Conservation (phyloP, 2,888 invertebrate genomes). For the Caenorhabditis auriculariae region DNA sequence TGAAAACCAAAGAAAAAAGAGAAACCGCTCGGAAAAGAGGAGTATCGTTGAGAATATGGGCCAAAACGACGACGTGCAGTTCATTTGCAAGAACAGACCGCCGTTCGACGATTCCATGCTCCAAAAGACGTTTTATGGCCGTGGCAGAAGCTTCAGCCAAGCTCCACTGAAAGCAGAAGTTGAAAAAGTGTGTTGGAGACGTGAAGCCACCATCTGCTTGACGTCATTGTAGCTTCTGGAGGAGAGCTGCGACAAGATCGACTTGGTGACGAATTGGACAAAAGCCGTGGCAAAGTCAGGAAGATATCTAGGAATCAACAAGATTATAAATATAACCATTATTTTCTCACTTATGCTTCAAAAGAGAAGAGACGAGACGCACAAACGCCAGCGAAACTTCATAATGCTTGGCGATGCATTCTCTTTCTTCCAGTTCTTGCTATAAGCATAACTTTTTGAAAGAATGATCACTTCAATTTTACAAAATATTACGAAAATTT, state of each 20-base stretch:
- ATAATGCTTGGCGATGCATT: constrained; percentile 42
- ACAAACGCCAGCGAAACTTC: constrained; percentile 50
- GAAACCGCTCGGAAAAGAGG: constrained; percentile 41
- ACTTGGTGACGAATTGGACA: constrained; percentile 43
- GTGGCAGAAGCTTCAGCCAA: constrained; percentile 44
- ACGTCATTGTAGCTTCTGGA: constrained; percentile 48
- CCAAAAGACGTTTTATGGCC: constrained; percentile 44
- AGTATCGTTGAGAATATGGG: constrained; percentile 55
- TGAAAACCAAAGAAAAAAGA: too few species aligned
- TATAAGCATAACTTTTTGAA: constrained; percentile 16
- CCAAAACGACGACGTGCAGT: constrained; percentile 36
- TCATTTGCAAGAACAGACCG: constrained; percentile 36
- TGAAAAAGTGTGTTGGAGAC: not conserved
- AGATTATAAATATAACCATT: not conserved
- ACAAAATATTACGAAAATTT: too few species aligned
- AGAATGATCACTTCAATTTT: too few species aligned
- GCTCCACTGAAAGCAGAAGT: constrained; percentile 45
- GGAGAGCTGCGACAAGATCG: constrained; percentile 46
- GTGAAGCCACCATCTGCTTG: constrained; percentile 44
- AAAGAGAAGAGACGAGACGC: constrained; percentile 40
- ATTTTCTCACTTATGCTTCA: constrained; percentile 27
- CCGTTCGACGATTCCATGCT: constrained; percentile 48
- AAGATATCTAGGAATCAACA: constrained; percentile 9
- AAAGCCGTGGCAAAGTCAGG: constrained; percentile 44
- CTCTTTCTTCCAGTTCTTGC: constrained; percentile 55